Base-by-base conservation (phyloP, 2,888 invertebrate genomes). In the Epinotia bilunana region DNA sequence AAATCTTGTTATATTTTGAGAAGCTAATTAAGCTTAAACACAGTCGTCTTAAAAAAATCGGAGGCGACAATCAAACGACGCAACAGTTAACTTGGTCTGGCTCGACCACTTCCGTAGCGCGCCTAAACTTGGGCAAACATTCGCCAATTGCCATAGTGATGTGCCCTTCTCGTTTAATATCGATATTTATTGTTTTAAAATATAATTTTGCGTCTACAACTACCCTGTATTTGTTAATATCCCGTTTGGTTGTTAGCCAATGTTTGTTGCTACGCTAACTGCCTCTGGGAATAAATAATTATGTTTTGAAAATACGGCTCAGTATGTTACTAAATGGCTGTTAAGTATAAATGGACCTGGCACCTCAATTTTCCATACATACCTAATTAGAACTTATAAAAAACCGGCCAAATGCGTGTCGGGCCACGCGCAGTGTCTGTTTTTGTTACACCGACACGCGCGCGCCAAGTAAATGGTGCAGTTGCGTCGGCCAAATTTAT, bases 51-150 rank as follows among this genome's bases (percentile, higher is more conserved):
- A 4, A 16, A n/a, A 49, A 64, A 46, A 64, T 13, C 53, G 11
- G 55, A 78, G 81, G 82, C 84, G 84, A 90, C 90, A 90, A 91
- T 91, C 91, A 90, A 88, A 84, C 84, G 88, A 88, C 87, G 93
- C 92, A 93, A 93, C 92, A 93, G 93, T 92, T 93, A 90, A 90
- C 88, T 89, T 86, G 87, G 87, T 85, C 84, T 89, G 86, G 88
- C 90, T 88, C 91, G 88, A 90, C 90, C 90, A 89, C 90, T 91
- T 92, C 93, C 91, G 90, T 85, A 88, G 87, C 86, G 87, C 86
- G 81, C 88, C 90, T 89, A 89, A 92, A 92, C 91, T 92, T 88
- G 84, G 85, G 86, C 92, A 92, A 92, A 93, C 91, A 91, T 88
- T 89, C 84, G 83, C 87, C 90, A 90, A 91, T 92, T 91, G 88